Conservation (phyloP, 1,140 invertebrate species). For the Hestina assimilis region DNA sequence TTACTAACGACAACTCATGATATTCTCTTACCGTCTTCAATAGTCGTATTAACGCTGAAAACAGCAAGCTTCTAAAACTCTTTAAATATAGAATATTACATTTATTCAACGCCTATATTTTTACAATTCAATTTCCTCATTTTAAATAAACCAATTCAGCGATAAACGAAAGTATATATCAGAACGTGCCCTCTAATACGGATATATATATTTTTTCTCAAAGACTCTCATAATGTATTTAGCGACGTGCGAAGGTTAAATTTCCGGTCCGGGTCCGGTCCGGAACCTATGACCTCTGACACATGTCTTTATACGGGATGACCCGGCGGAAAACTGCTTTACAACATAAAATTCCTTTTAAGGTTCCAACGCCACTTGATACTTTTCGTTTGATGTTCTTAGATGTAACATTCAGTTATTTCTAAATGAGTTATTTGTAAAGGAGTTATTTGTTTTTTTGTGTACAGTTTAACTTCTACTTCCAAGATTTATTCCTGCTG, state of each 20-base stretch:
- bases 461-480: no score
- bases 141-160: neutral
- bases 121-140: neutral
- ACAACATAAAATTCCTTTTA: neutral
- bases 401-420: no score
- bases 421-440: no score
- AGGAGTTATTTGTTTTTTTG: no score
- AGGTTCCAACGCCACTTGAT: neutral
- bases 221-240: slow-evolving; percentile 4
- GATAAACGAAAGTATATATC: neutral
- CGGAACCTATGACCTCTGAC: neutral
- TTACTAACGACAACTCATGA: no score
- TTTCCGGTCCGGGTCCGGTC: slow-evolving; percentile 1
- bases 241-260: slow-evolving; percentile 4
- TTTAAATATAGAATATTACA: neutral
- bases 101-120: no score
- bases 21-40: no score
- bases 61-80: no score
- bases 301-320: slow-evolving; percentile 3
- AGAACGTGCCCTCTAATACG: neutral
- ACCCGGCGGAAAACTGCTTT: neutral
- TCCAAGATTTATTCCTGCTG: no score
- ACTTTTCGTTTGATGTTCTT: neutral
- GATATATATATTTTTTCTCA: slow-evolving; percentile 6
- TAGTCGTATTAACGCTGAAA: no score